Base-by-base conservation (phyloP, 2,113 vertebrate species). In the Mormoops blainvillei region DNA sequence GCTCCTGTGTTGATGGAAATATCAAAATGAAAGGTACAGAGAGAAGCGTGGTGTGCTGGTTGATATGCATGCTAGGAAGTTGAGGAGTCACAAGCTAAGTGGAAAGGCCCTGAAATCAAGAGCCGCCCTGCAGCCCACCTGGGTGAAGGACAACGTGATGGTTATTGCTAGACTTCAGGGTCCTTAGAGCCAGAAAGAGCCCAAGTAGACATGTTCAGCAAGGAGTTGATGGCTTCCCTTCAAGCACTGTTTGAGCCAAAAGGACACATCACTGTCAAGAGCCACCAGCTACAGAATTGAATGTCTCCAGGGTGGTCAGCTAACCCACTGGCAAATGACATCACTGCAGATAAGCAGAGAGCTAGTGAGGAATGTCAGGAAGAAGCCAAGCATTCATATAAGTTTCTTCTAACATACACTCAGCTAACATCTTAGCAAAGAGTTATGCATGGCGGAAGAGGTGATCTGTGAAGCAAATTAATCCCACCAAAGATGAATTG, bases 61-160 rank as follows among this genome's bases (percentile, higher is more conserved):
- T 85, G 73, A 28, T 73, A 33, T 73, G 12, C 14, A 26, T 33
- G 12, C 5, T 20, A 22, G 22, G 9, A 71, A 5, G 3, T 13
- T 28, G 13, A 10, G 4, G 16, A 7, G 2, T 50, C 31, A 45
- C 19, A 8, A 28, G 31, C 3, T 68, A 7, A 54, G 41, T 24
- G 5, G 26, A 58, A 52, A 58, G 70, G 15, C 10, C 36, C 50
- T 74, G n/a, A 76, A 7, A 5, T 65, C 54, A 52, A n/a, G 61
- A 73, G 28, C 12, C 43, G 3, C 2, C 6, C 56, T 11, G 10
- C 3, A 24, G 33, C 20, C 18, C 33, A 63, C 31, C 5, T 65
- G 3, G 45, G 28, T 7, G 8, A 38, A 12, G n/a, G 54, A 16
- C 4, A 10, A 18, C 4, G 7, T 4, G 3, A 5, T 22, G 48